Evolutionary conservation across 2,888 invertebrate species (phyloP).

Genomic region (Calliphora vomitoria): DNA sequence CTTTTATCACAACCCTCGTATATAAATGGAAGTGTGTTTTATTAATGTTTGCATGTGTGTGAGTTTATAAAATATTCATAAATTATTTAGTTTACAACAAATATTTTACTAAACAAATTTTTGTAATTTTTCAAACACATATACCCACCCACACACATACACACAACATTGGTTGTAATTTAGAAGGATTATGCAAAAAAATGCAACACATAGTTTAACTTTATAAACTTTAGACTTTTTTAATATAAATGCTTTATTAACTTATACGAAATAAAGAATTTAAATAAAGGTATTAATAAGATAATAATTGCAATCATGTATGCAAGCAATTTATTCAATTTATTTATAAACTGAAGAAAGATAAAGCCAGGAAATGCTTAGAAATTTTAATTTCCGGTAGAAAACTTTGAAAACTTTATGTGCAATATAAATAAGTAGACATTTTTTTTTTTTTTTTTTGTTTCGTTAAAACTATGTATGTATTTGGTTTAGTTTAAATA

Average conservation of each 20-base stretch:
- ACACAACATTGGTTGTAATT: neutral
- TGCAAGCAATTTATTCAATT: slow-evolving; percentile 13
- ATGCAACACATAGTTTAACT: neutral
- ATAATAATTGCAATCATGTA: neutral
- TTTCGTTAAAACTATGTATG: too few relatives aligned
- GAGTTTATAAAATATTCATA: slow-evolving; percentile 38
- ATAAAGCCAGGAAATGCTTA: slow-evolving; percentile 1
- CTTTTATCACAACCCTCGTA: neutral
- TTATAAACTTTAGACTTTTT: neutral
- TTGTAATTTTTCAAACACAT: neutral
- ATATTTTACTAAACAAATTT: slow-evolving; percentile 25
- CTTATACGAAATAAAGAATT: neutral
- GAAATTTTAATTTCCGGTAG: slow-evolving; percentile 28
- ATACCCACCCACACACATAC: neutral
- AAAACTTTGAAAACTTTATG: neutral
- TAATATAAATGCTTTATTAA: slow-evolving; percentile 7
- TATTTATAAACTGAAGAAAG: neutral
- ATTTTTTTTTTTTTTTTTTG: too few relatives aligned
- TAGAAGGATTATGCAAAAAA: slow-evolving; percentile 6
- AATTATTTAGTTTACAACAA: slow-evolving; percentile 22
- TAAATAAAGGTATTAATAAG: neutral
- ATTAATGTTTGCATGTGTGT: neutral
- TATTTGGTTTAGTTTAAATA: neutral
- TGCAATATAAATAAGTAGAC: neutral
- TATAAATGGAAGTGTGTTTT: too few relatives aligned